Percentiles rank a stretch among this genome's conserved stretches.
Conservation (phyloP, 2,797 vertebrate genomes). For the Tympanoctomys barrerae region DNA sequence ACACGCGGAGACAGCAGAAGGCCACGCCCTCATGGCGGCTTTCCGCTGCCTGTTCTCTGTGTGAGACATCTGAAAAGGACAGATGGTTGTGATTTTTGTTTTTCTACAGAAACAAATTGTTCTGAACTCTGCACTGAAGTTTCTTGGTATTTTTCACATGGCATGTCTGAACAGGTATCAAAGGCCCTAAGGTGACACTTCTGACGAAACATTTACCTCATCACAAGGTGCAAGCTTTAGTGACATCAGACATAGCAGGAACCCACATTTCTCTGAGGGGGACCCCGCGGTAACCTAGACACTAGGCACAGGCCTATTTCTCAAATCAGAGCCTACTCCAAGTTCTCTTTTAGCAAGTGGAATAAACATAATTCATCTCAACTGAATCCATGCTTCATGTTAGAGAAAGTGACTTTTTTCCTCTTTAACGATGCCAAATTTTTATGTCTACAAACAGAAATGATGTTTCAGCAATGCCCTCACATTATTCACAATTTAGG, state of each 20-base stretch:
- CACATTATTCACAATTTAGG: conserved; percentile 71
- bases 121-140: conserved; percentile 51
- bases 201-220: conserved; percentile 34
- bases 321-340: conserved; percentile 76
- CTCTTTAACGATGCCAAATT: conserved; percentile 35
- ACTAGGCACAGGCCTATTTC: conserved; percentile 63
- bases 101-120: conserved; percentile 49
- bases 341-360: conserved; percentile 82
- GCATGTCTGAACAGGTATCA: conserved; percentile 47
- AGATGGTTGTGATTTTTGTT: not conserved
- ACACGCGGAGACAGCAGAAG: not conserved
- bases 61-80: conserved; percentile 55
- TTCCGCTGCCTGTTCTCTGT: conserved; percentile 57
- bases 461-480: conserved; percentile 63
- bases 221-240: conserved; percentile 52
- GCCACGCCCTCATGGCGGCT: conserved; percentile 20
- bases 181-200: conserved; percentile 43
- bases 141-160: not conserved
- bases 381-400: conserved; percentile 76
- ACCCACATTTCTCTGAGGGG: conserved; percentile 69
- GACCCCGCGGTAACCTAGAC: conserved; percentile 66
- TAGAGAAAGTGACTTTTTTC: conserved; percentile 79
- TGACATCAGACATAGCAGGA: conserved; percentile 45
- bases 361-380: conserved; percentile 85
- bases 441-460: conserved; percentile 60